Evolutionary conservation across 2,113 vertebrate genomes (phyloP).

Genomic region (Plectropomus leopardus): DNA sequence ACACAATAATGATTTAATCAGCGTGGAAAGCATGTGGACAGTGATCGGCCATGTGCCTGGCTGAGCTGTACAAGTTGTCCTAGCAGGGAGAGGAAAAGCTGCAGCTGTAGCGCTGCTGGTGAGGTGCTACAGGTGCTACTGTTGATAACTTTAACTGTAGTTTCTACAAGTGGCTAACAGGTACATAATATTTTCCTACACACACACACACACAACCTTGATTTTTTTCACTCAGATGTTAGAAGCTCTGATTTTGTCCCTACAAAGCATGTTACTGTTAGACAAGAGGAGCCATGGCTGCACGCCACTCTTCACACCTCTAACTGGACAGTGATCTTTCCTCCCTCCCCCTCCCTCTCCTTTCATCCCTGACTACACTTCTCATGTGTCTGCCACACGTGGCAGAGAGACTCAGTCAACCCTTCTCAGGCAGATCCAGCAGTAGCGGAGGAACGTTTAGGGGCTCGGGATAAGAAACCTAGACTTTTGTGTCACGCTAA

Average conservation of each 20-base stretch:
- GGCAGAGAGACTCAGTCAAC: constrained; percentile 33
- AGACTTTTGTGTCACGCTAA: constrained; percentile 18
- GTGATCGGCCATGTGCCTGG: constrained; percentile 35
- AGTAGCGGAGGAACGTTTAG: constrained; percentile 7
- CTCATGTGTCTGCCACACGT: constrained; percentile 73
- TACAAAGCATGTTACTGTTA: constrained; percentile 18
- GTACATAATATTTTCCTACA: background rate
- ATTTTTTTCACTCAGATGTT: constrained; percentile 1
- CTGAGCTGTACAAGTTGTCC: constrained; percentile 43
- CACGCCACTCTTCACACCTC: constrained; percentile 50
- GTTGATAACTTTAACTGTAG: background rate
- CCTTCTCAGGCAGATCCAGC: constrained; percentile 35
- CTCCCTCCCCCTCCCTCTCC: constrained; percentile 2
- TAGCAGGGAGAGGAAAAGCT: constrained; percentile 28
- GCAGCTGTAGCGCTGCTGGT: constrained; percentile 9
- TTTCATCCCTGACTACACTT: constrained; percentile 47
- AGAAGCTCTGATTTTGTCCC: constrained; percentile 8
- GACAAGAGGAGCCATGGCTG: constrained; percentile 12
- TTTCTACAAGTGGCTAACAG: background rate
- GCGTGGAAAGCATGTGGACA: constrained; percentile 44
- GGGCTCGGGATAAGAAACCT: constrained; percentile 21
- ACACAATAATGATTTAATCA: constrained; percentile 68
- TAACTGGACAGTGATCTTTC: constrained; percentile 36
- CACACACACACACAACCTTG: background rate
- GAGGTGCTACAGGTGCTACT: constrained; percentile 16